Evolutionary conservation across 2,113 vertebrate genomes (phyloP).

Genomic region (Gracilinanus agilis): DNA sequence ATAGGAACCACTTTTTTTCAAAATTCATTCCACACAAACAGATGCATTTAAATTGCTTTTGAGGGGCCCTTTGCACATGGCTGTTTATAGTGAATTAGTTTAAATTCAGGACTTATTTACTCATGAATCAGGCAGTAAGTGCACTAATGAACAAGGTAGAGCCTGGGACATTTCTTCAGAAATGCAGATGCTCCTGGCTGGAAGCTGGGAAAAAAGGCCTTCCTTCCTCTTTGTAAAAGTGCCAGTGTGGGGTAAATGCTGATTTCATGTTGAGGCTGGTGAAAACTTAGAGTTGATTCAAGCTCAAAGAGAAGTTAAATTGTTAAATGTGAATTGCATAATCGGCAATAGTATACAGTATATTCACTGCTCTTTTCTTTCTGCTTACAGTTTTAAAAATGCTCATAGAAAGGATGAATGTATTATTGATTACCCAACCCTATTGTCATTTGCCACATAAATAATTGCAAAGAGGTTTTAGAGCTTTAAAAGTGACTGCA

Average conservation of each 20-base stretch:
- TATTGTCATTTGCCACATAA: constrained; percentile 66
- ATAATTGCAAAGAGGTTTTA: constrained; percentile 74
- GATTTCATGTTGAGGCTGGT: constrained; percentile 54
- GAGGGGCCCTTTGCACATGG: constrained; percentile 46
- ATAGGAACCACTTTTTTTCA: constrained; percentile 63
- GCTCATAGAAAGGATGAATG: constrained; percentile 62
- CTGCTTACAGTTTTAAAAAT: constrained; percentile 65
- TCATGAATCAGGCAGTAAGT: constrained; percentile 66
- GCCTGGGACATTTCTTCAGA: constrained; percentile 61
- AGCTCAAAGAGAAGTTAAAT: constrained; percentile 62
- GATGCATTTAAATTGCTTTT: constrained; percentile 74
- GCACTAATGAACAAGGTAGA: constrained; percentile 72
- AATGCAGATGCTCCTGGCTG: constrained; percentile 56
- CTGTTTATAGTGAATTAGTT: constrained; percentile 57
- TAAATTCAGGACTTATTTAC: constrained; percentile 71
- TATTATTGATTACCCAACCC: constrained; percentile 78
- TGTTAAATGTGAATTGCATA: constrained; percentile 7
- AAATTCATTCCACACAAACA: constrained; percentile 65
- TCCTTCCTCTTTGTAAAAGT: constrained; percentile 41
- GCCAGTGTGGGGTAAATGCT: constrained; percentile 16
- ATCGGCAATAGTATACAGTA: constrained; percentile 56
- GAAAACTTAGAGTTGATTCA: constrained; percentile 57
- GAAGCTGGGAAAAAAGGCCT: constrained; percentile 44
- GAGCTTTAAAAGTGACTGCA: constrained; percentile 71
- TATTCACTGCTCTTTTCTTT: constrained; percentile 38